Percentiles rank a stretch among this genome's conserved stretches.
Evolutionary conservation across 2,888 invertebrate genomes (phyloP).

Genomic region (Drosophila kuntzei): DNA sequence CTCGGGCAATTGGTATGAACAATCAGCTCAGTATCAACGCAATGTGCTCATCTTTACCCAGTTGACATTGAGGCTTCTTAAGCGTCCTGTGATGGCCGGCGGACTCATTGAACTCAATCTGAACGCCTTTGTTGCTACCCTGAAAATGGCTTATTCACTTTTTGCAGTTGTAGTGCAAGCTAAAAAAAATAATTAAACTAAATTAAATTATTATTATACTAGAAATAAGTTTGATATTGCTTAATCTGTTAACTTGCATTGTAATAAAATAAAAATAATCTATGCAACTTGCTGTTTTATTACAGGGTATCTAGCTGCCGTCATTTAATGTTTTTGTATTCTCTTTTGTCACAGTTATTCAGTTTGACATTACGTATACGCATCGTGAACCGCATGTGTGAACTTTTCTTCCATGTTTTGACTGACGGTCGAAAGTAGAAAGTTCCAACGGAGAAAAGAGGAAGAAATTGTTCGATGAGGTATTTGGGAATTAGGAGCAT

Average conservation of each 20-base stretch:
- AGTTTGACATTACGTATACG: conserved; percentile 62
- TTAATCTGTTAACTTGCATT: neutral
- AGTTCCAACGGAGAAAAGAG: neutral
- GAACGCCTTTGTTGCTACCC: conserved; percentile 58
- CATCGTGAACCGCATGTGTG: conserved; percentile 27
- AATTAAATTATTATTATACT: neutral
- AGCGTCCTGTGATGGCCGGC: conserved; percentile 52
- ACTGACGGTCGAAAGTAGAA: conserved; percentile 33
- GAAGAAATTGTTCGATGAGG: conserved; percentile 1
- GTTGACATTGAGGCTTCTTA: conserved; percentile 31
- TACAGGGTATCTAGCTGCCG: neutral
- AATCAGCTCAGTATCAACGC: conserved; percentile 31
- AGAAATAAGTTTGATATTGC: no score
- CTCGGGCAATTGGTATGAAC: conserved; percentile 61
- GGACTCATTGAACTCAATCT: conserved; percentile 56
- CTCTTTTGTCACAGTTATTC: conserved; percentile 39
- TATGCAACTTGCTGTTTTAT: neutral
- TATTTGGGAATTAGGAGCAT: conserved; percentile 9
- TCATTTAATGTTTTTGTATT: conserved; percentile 13
- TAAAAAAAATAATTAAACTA: neutral
- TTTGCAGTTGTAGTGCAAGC: conserved; percentile 57
- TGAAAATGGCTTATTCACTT: conserved; percentile 72
- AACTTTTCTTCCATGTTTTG: conserved; percentile 49
- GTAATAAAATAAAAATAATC: neutral
- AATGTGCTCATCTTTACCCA: conserved; percentile 56